Evolutionary conservation across 2,797 vertebrate species (phyloP).

Genomic region (Hemibagrus guttatus): DNA sequence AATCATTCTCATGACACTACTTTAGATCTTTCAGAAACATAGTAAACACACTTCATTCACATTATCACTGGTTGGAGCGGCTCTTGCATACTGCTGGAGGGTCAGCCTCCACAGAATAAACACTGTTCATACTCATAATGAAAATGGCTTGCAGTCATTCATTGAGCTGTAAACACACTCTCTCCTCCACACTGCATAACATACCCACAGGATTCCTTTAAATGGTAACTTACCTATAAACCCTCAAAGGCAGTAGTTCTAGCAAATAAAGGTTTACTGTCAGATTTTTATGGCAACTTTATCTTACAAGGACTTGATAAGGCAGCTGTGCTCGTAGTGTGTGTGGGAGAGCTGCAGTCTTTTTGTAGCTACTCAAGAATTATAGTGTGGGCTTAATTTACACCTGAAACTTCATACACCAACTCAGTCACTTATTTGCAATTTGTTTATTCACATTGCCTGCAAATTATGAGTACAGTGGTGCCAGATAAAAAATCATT

Average conservation of each 20-base stretch:
- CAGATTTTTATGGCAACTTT: background rate
- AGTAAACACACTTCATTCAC: constrained; percentile 14
- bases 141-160: constrained; percentile 21
- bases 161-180: constrained; percentile 8
- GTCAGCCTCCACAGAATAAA: constrained; percentile 11
- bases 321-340: background rate
- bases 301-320: background rate
- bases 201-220: constrained; percentile 10
- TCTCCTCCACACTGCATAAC: background rate
- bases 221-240: constrained; percentile 18
- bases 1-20: constrained; percentile 6
- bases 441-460: background rate
- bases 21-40: background rate
- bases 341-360: background rate
- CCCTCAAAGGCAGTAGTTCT: background rate
- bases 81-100: constrained; percentile 1
- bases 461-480: background rate
- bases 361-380: background rate
- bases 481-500: background rate
- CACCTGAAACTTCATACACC: background rate
- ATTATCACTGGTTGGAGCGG: background rate
- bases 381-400: constrained; percentile 7
- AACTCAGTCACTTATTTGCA: background rate
- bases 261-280: constrained; percentile 8
- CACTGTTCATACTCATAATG: constrained; percentile 11